Percentiles rank a stretch among this genome's conserved stretches.
Conservation (phyloP, 1,140 invertebrate genomes). For the Aphis gossypii region DNA sequence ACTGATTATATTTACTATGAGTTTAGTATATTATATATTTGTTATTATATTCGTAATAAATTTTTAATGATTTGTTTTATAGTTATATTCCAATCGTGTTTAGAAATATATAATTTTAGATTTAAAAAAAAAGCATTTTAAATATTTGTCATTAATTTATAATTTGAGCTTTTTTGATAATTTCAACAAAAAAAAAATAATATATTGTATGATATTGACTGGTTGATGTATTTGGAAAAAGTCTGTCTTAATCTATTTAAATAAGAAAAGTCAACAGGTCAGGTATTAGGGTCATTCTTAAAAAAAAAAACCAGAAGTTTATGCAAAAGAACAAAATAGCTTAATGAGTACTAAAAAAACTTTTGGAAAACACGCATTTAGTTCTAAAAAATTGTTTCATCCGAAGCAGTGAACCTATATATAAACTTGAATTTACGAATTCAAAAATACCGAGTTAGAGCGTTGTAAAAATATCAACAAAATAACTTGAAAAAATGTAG, state of each 20-base stretch:
- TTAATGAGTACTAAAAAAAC: not conserved
- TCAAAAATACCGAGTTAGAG: not conserved
- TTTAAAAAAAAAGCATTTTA: too few species aligned
- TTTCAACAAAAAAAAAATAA: not conserved
- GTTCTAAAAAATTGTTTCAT: not conserved
- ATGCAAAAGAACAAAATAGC: not conserved
- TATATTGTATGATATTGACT: not conserved
- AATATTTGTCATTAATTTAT: too few species aligned
- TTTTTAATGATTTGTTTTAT: too few species aligned
- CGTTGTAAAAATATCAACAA: not conserved
- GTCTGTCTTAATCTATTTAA: not conserved
- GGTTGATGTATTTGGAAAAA: not conserved
- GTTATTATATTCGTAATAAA: too few species aligned
- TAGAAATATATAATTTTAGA: too few species aligned
- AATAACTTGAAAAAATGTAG: conserved; percentile 8
- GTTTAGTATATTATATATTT: too few species aligned
- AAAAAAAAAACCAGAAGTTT: not conserved
- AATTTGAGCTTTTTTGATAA: not conserved
- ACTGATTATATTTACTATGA: too few species aligned
- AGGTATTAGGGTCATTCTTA: not conserved
- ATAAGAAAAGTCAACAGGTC: not conserved
- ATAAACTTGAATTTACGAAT: not conserved
- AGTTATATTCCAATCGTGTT: too few species aligned
- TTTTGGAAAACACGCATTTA: not conserved
- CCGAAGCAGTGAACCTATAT: not conserved